Percentiles rank a stretch among this genome's conserved stretches.
Conservation (phyloP, 1,140 invertebrate genomes). For the Magallana angulata region DNA sequence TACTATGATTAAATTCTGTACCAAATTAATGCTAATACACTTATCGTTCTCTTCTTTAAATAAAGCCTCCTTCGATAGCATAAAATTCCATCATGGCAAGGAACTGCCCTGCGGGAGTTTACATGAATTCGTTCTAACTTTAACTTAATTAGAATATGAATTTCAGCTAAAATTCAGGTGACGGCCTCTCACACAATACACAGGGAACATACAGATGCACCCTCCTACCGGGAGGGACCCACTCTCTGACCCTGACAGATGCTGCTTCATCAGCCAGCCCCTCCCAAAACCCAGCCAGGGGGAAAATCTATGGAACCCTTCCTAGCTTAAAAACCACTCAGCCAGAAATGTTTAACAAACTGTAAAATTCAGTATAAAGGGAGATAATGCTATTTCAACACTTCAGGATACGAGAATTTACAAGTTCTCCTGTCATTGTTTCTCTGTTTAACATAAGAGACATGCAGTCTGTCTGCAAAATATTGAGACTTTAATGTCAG, state of each 20-base stretch:
- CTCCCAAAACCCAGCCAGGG: conserved; percentile 53
- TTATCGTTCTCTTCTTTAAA: too few relatives aligned
- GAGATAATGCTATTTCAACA: conserved; percentile 49
- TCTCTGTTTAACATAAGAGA: background rate
- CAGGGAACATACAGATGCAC: background rate
- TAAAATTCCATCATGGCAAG: too few relatives aligned
- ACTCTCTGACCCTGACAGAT: conserved; percentile 48
- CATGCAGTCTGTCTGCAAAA: background rate
- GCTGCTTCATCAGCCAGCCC: conserved; percentile 40
- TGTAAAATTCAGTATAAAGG: conserved; percentile 37
- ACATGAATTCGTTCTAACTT: background rate
- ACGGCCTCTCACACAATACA: too few relatives aligned
- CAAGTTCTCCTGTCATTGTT: background rate
- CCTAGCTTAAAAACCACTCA: conserved; percentile 44
- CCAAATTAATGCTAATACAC: too few relatives aligned
- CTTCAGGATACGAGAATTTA: conserved; percentile 14
- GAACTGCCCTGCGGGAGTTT: too few relatives aligned
- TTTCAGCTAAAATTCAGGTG: background rate
- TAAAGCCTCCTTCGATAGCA: too few relatives aligned
- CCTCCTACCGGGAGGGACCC: background rate
- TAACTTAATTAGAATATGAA: background rate
- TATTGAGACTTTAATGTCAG: background rate
- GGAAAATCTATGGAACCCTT: conserved; percentile 57
- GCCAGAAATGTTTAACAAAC: conserved; percentile 40
- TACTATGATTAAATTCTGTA: too few relatives aligned